Evolutionary conservation across 1,140 invertebrate species (phyloP).

Genomic region (Drosophila athabasca): DNA sequence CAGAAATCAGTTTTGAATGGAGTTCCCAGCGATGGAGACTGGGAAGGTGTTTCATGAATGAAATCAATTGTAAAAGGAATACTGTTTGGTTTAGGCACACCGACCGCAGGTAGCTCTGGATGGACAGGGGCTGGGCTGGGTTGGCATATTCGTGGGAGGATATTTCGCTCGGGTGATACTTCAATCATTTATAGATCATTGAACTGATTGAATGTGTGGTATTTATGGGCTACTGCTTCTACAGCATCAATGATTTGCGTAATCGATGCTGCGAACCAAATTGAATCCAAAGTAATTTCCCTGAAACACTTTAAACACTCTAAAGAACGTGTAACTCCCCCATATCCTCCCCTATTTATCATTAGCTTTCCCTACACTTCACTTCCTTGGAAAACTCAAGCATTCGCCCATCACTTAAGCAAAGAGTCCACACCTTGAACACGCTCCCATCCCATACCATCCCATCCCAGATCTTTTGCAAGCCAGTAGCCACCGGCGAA

Average conservation of each 20-base stretch:
- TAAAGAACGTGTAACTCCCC: slow-evolving; percentile 1
- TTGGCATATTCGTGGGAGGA: not conserved
- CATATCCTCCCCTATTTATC: not conserved
- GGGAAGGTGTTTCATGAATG: slow-evolving; percentile 66
- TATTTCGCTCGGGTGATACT: not conserved
- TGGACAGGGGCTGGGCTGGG: too few species aligned
- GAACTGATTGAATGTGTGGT: not conserved
- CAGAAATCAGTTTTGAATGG: slow-evolving; percentile 53
- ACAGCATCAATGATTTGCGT: too few species aligned
- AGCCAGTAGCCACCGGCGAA: slow-evolving; percentile 10
- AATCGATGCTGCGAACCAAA: too few species aligned
- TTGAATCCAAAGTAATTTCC: not conserved
- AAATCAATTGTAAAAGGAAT: slow-evolving; percentile 33
- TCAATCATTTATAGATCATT: slow-evolving; percentile 1
- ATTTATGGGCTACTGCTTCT: too few species aligned
- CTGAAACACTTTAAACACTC: not conserved
- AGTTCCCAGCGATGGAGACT: not conserved
- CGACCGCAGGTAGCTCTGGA: slow-evolving; percentile 6
- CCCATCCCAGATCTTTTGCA: not conserved
- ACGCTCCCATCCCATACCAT: slow-evolving; percentile 19
- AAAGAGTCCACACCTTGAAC: slow-evolving; percentile 66
- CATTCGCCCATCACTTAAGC: slow-evolving; percentile 52
- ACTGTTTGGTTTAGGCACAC: slow-evolving; percentile 19
- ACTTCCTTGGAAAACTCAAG: slow-evolving; percentile 17
- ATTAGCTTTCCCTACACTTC: slow-evolving; percentile 5